These are phyloP conservation scores for Hydropsyche betteni DNA, from an alignment of 2,888 invertebrate species.

Conservation along the genomic window DNA sequence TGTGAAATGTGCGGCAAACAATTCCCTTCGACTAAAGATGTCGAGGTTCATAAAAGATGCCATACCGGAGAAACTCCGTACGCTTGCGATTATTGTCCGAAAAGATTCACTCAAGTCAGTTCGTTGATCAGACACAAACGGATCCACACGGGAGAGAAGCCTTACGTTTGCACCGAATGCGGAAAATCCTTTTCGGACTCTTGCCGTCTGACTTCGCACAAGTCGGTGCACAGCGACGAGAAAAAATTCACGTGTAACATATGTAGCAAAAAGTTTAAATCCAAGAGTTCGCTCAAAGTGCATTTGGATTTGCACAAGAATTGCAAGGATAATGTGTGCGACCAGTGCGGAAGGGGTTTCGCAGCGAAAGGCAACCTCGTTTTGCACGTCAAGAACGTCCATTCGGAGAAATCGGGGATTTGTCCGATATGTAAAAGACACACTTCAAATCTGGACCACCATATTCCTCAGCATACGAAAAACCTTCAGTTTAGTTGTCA, in stretches of 20 bases:
- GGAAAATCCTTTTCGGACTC: constrained; percentile 59
- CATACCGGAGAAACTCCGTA: constrained; percentile 49
- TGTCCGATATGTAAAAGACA: constrained; percentile 66
- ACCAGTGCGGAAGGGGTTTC: constrained; percentile 54
- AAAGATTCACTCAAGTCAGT: constrained; percentile 53
- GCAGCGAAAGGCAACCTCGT: constrained; percentile 47
- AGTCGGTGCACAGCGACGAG: constrained; percentile 57
- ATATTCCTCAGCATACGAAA: constrained; percentile 69
- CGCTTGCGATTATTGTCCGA: constrained; percentile 58
- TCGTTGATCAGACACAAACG: constrained; percentile 59
- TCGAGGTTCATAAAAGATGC: constrained; percentile 42
- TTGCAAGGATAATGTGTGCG: constrained; percentile 61
- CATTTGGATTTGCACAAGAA: constrained; percentile 60
- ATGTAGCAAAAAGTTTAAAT: constrained; percentile 44
- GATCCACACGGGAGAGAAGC: constrained; percentile 62
- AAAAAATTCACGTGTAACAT: constrained; percentile 42
- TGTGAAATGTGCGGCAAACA: constrained; percentile 45
- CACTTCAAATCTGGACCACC: constrained; percentile 66
- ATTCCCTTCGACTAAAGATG: constrained; percentile 46
- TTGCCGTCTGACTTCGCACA: constrained; percentile 59
- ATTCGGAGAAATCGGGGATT: constrained; percentile 53
- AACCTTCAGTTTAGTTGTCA: constrained; percentile 63
- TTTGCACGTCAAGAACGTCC: constrained; percentile 46
- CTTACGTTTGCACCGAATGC: constrained; percentile 60
- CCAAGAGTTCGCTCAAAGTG: constrained; percentile 41